Evolutionary conservation across 1,140 invertebrate species (phyloP), one percentile per base, ranked within the genome.

Genomic region (Chelonus insularis): DNA sequence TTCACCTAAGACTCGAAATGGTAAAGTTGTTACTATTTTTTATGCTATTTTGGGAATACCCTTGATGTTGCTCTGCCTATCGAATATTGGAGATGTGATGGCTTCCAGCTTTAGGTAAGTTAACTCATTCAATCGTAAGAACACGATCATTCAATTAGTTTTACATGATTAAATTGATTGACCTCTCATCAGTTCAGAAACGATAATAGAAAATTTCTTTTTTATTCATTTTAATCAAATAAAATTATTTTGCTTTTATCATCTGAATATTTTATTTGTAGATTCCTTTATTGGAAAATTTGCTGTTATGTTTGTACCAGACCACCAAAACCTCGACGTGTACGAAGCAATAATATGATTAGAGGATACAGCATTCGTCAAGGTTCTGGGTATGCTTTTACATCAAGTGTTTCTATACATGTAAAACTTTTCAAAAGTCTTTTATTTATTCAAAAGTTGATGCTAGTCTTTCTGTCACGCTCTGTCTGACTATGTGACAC

Each of bases 61-160:
- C 0, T 80, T 97, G 54, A 96, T 97, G 91, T 85, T 98, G 54
- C 85, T 97, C 2, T 96, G 94, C 68, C 84, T 98, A 25, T 96
- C 94, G 36, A 96, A 96, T 74, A 96, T 98, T 62, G 95, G 95
- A n/a, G 93, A 96, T 76, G 89, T 95, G 54, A 94, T 98, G 91
- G 94, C 95, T 5, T 91, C 94, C 52, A 93, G 94, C 29, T 97
- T 97, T 80, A 86, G 89, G 87, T 88, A 76, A 73, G 65, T 47
- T 7, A 32, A 8, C 47, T 60, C 45, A 37, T 36, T 55, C 8
- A 8, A 58, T 14, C 47, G 25, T 50, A 25, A 60, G 34, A 23
- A 14, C n/a, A 57, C 32, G 16, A 34, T 18, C 56, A 54, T 60
- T n/a, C 9, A 16, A 37, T 56, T 6, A 29, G 3, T 14, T 52